Percentiles rank a stretch among this genome's conserved stretches.
These are phyloP conservation scores for Oxytorus armatus DNA, from an alignment of 2,888 invertebrate species.

Conservation along the genomic window DNA sequence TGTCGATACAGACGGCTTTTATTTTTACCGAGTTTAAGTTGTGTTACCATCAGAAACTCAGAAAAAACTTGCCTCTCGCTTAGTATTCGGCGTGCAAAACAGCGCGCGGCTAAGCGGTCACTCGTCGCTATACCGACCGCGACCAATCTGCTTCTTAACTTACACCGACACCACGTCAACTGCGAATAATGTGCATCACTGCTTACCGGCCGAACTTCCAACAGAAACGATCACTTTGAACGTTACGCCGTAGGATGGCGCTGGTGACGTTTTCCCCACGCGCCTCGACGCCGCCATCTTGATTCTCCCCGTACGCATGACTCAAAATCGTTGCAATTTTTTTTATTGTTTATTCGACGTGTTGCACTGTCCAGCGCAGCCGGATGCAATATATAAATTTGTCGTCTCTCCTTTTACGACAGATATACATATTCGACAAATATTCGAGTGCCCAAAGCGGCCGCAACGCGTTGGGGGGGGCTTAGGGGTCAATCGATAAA, in stretches of 20 bases:
- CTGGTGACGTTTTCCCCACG: neutral
- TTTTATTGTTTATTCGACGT: constrained; percentile 44
- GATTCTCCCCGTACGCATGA: constrained; percentile 9
- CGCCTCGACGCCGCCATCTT: constrained; percentile 6
- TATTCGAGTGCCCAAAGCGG: constrained; percentile 21
- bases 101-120: too few relatives aligned
- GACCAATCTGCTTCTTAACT: too few relatives aligned
- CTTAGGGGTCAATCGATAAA: constrained; percentile 32
- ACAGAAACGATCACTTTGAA: neutral
- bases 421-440: constrained; percentile 40
- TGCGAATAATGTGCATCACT: too few relatives aligned
- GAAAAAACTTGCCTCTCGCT: too few relatives aligned
- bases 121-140: too few relatives aligned
- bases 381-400: constrained; percentile 38
- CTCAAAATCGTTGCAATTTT: constrained; percentile 48
- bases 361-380: constrained; percentile 47
- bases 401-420: constrained; percentile 52
- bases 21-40: too few relatives aligned
- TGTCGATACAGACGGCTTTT: too few relatives aligned
- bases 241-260: neutral
- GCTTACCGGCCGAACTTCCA: too few relatives aligned
- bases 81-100: too few relatives aligned
- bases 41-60: too few relatives aligned
- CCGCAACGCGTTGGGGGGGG: constrained; percentile 7
- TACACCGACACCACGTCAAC: too few relatives aligned